Conservation (phyloP, 2,888 invertebrate genomes). For the Pyrrhia umbra region DNA sequence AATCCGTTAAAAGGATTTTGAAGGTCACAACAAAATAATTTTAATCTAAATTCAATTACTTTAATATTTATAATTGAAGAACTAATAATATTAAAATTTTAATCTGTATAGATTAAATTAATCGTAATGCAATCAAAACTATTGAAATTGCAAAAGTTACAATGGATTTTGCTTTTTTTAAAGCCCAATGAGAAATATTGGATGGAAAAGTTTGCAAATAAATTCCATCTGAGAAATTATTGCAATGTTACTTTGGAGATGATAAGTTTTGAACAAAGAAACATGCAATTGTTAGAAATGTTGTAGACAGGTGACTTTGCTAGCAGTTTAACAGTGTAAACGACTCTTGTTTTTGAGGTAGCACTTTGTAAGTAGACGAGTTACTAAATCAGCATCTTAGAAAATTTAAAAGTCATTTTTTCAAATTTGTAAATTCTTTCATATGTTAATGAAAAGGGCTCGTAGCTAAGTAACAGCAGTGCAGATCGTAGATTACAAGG, state of each 20-base stretch:
- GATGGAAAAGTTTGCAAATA: slow-evolving; percentile 33
- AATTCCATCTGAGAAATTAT: slow-evolving; percentile 11
- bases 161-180: slow-evolving; percentile 27
- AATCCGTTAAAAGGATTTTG: not conserved
- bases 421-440: no score
- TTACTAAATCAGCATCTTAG: not conserved
- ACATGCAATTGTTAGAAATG: not conserved
- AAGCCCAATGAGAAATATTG: slow-evolving; percentile 18
- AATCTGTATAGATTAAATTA: slow-evolving; percentile 21
- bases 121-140: slow-evolving; percentile 39
- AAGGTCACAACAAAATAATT: slow-evolving; percentile 3
- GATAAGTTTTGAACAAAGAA: not conserved
- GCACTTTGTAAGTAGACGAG: not conserved
- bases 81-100: slow-evolving; percentile 25
- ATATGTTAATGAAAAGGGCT: no score
- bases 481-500: no score
- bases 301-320: slow-evolving; percentile 1
- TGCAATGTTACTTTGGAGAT: not conserved
- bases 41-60: slow-evolving; percentile 22
- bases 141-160: slow-evolving; percentile 47
- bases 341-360: not conserved
- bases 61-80: slow-evolving; percentile 21
- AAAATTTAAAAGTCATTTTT: not conserved
- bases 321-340: not conserved
- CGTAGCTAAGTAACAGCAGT: no score